These are phyloP conservation scores for Mormyrops attenuatus DNA, from an alignment of 2,797 vertebrate species.

Conservation along the genomic window DNA sequence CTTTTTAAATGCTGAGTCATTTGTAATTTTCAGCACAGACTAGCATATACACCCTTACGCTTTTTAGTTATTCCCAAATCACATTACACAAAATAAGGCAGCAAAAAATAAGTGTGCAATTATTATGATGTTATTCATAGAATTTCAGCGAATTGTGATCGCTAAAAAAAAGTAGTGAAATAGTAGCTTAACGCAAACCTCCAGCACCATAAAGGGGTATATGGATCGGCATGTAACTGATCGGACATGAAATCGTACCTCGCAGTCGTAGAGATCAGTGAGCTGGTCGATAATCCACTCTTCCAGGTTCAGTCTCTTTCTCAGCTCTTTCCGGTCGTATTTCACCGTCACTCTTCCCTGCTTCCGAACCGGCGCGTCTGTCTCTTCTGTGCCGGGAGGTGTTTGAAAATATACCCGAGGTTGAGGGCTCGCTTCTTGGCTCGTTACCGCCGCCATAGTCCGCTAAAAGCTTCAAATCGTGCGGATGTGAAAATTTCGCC, in stretches of 20 bases:
- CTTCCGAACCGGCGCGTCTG: conserved; percentile 58
- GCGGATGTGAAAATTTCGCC: neutral
- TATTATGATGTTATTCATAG: neutral
- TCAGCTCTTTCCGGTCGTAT: conserved; percentile 79
- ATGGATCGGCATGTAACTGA: neutral
- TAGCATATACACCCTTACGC: neutral
- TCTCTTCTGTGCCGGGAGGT: conserved; percentile 47
- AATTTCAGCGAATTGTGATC: neutral
- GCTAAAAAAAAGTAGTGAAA: neutral
- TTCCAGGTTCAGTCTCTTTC: conserved; percentile 74
- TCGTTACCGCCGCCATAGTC: conserved; percentile 49
- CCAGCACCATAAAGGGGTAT: neutral
- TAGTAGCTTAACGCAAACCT: neutral
- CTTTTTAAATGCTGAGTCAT: neutral
- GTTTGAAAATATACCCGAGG: conserved; percentile 50
- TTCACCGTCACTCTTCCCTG: conserved; percentile 81
- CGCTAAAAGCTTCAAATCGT: conserved; percentile 19
- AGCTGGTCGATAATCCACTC: conserved; percentile 83
- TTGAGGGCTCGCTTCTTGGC: conserved; percentile 47
- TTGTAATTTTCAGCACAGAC: neutral
- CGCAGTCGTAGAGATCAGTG: conserved; percentile 74
- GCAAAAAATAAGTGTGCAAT: neutral
- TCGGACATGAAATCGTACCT: conserved; percentile 45
- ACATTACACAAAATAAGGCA: neutral
- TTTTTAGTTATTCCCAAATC: neutral